Evolutionary conservation across 1,140 invertebrate genomes (phyloP).

Genomic region (Popillia japonica): DNA sequence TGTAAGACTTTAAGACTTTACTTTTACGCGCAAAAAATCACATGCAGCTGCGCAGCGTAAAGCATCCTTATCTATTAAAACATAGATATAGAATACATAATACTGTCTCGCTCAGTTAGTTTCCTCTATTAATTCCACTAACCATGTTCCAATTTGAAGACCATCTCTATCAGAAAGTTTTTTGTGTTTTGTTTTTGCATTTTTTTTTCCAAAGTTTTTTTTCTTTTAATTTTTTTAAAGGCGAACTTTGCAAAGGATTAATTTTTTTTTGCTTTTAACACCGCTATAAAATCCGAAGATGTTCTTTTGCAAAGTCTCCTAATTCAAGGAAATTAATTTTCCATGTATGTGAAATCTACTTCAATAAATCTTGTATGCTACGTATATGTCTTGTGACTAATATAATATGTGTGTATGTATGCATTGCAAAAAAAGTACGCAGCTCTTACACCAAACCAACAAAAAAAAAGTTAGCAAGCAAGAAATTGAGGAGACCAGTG

Average conservation of each 20-base stretch:
- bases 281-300: too few relatives aligned
- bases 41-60: too few relatives aligned
- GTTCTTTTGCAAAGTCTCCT: too few relatives aligned
- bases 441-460: background rate
- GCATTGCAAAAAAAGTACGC: background rate
- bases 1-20: constrained; percentile 59
- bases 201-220: background rate
- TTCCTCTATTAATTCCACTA: background rate
- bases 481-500: background rate
- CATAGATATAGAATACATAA: too few relatives aligned
- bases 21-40: background rate
- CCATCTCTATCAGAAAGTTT: background rate
- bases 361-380: too few relatives aligned
- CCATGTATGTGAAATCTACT: too few relatives aligned
- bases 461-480: background rate
- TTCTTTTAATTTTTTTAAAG: background rate
- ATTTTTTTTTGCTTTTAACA: background rate
- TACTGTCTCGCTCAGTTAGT: background rate
- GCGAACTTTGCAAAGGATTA: background rate
- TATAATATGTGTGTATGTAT: too few relatives aligned
- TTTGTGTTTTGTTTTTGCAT: background rate
- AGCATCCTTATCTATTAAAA: too few relatives aligned
- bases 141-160: background rate
- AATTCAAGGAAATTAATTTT: too few relatives aligned
- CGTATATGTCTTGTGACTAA: constrained; percentile 1